phyloP scores from a whole-genome alignment of 2,797 vertebrate genomes.

The Prionace glauca region DNA sequence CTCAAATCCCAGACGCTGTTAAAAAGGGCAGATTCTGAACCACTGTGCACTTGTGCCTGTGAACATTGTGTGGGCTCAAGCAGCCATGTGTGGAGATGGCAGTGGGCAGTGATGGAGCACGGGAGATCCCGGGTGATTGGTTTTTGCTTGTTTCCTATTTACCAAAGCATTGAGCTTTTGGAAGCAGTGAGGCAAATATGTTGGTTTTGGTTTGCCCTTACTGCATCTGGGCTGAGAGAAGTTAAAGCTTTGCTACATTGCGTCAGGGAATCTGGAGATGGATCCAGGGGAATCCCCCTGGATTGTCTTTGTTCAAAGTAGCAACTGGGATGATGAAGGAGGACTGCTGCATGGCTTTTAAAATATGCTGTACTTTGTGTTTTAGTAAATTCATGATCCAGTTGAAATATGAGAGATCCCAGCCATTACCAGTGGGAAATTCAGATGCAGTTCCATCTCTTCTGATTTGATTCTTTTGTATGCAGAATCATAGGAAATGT shows the following conservation, averaged over 20 bases:
- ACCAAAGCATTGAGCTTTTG: not conserved
- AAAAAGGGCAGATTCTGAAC: not conserved
- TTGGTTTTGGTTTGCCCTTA: not conserved
- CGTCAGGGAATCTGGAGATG: not conserved
- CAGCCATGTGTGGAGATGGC: not conserved
- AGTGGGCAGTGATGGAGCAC: not conserved
- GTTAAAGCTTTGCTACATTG: not conserved
- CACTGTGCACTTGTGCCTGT: not conserved
- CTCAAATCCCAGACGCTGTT: not conserved
- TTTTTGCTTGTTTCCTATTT: not conserved
- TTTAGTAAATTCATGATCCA: not conserved
- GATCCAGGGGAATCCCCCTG: not conserved
- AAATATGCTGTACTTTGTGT: not conserved
- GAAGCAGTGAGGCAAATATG: not conserved
- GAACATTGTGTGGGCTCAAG: not conserved
- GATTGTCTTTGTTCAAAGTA: not conserved
- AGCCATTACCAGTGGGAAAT: not conserved
- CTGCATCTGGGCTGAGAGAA: not conserved
- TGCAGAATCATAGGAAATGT: not conserved
- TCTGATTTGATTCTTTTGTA: not conserved
- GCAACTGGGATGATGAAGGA: not conserved
- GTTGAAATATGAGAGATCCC: not conserved
- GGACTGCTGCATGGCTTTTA: not conserved
- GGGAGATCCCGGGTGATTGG: not conserved
- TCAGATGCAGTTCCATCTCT: not conserved